Evolutionary conservation across 2,888 invertebrate species (phyloP).

Genomic region (Proisotoma minuta): DNA sequence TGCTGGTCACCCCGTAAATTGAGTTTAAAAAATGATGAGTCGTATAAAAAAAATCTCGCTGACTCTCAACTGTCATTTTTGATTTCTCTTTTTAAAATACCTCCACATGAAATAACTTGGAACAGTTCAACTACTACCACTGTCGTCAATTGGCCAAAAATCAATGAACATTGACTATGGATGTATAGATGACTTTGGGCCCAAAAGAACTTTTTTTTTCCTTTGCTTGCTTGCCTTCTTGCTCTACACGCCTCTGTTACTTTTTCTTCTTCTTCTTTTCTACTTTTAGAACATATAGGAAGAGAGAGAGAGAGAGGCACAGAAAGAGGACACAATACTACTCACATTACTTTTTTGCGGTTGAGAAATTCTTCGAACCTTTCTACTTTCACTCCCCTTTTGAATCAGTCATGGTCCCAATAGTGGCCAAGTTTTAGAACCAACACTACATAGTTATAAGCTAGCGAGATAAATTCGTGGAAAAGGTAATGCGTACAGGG

Average conservation of each 20-base stretch:
- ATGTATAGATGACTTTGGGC: constrained; percentile 1
- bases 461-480: not conserved
- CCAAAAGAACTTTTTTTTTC: not conserved
- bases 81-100: constrained; percentile 21
- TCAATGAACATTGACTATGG: constrained; percentile 20
- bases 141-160: constrained; percentile 24
- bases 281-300: not conserved
- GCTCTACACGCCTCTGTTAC: not conserved
- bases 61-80: constrained; percentile 23
- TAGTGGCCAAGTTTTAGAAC: not conserved
- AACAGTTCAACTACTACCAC: not conserved
- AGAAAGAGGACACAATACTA: not conserved
- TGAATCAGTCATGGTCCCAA: not conserved
- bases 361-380: constrained; percentile 4
- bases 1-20: constrained; percentile 38
- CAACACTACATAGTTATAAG: not conserved
- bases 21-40: constrained; percentile 43
- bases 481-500: constrained; percentile 5
- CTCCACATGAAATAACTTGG: not conserved
- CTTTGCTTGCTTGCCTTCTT: not conserved
- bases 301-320: no score
- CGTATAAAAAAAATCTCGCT: constrained; percentile 16
- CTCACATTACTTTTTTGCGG: constrained; percentile 8
- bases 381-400: constrained; percentile 6
- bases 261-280: not conserved